Evolutionary conservation across 2,113 vertebrate species (phyloP).

Genomic region (Onychostruthus taczanowskii): DNA sequence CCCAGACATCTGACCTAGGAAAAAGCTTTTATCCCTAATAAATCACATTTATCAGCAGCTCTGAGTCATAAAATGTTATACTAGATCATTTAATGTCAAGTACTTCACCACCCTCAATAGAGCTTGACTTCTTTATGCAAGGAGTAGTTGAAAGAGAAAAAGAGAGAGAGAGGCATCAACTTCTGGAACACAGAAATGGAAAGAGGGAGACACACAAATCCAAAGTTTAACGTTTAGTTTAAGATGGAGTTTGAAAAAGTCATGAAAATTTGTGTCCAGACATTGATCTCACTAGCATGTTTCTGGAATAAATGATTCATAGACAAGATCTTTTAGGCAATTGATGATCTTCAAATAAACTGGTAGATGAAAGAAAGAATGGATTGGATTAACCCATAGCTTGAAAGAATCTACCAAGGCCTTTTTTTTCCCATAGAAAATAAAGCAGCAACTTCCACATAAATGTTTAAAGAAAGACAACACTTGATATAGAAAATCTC

Average conservation of each 20-base stretch:
- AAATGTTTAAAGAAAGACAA: not conserved
- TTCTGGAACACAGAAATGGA: not conserved
- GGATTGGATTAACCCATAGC: not conserved
- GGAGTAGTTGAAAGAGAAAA: not conserved
- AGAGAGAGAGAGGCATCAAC: not conserved
- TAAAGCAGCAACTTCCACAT: not conserved
- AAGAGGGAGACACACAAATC: not conserved
- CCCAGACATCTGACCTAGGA: constrained; percentile 8
- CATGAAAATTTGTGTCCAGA: not conserved
- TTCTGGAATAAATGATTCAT: not conserved
- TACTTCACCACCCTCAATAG: not conserved
- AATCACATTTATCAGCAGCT: constrained; percentile 6
- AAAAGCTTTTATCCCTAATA: constrained; percentile 43
- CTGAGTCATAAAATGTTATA: constrained; percentile 20
- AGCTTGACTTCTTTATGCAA: not conserved
- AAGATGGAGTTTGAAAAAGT: not conserved
- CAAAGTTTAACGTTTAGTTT: not conserved
- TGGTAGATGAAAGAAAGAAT: not conserved
- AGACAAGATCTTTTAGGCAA: not conserved
- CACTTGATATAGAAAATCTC: not conserved
- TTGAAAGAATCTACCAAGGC: not conserved
- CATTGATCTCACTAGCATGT: not conserved
- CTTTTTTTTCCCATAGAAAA: not conserved
- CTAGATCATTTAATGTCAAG: not conserved
- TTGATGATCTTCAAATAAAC: not conserved